These are phyloP conservation scores for Heliconius hermathena DNA, from an alignment of 1,140 invertebrate genomes.

Conservation along the genomic window DNA sequence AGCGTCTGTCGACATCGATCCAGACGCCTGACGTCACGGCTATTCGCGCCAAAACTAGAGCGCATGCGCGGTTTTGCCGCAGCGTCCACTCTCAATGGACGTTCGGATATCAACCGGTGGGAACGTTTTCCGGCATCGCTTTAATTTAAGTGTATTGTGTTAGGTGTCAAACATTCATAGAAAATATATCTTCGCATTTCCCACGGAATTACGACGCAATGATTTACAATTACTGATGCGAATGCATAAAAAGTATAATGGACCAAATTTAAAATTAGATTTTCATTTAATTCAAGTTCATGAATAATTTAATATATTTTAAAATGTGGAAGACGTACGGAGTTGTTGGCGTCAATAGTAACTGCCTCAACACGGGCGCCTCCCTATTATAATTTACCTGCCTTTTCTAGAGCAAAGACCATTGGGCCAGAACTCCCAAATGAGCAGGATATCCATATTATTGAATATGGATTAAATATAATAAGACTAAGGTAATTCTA, in stretches of 20 bases:
- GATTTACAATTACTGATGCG: not conserved
- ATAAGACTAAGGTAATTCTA: conserved; percentile 45
- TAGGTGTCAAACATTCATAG: conserved; percentile 4
- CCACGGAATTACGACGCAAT: not conserved
- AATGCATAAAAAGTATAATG: not conserved
- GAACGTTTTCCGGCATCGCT: conserved; percentile 63
- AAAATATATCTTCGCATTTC: not conserved
- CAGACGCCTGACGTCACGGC: conserved; percentile 78
- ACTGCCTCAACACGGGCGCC: conserved; percentile 79
- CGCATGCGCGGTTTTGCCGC: conserved; percentile 76
- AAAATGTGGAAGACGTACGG: conserved; percentile 75
- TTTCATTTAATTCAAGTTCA: not conserved
- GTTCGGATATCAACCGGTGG: conserved; percentile 65
- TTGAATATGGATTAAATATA: conserved; percentile 27
- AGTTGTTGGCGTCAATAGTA: conserved; percentile 76
- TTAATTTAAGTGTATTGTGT: conserved; percentile 28
- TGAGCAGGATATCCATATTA: conserved; percentile 64
- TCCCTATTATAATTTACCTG: conserved; percentile 75
- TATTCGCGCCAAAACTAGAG: conserved; percentile 79
- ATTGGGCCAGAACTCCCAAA: conserved; percentile 73
- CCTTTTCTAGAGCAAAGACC: conserved; percentile 77
- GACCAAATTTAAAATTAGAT: not conserved
- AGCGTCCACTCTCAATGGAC: conserved; percentile 77
- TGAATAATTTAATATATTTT: not conserved
- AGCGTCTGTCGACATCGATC: conserved; percentile 80